A percentile compares a stretch with the other conserved stretches of the same genome.
These are phyloP conservation scores for Alligator mississippiensis DNA, from an alignment of 2,113 vertebrate genomes.

Conservation along the genomic window DNA sequence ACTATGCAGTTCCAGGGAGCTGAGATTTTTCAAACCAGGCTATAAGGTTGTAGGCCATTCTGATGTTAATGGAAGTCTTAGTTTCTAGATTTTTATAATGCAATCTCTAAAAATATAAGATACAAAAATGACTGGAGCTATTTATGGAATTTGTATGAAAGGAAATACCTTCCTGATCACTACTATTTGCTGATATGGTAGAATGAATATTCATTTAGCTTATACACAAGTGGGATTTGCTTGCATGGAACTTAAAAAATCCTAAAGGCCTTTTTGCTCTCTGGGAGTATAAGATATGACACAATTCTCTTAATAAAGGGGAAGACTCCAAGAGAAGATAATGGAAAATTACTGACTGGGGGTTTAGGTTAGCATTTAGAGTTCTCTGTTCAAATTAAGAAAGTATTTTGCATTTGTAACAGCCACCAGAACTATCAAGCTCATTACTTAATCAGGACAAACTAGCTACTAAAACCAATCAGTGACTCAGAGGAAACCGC, in stretches of 20 bases:
- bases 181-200: neutral
- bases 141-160: neutral
- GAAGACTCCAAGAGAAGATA: constrained; percentile 18
- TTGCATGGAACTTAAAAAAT: constrained; percentile 29
- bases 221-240: neutral
- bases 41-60: neutral
- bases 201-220: neutral
- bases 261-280: constrained; percentile 23
- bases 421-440: constrained; percentile 7
- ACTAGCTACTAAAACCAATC: constrained; percentile 34
- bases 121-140: neutral
- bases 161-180: neutral
- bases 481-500: constrained; percentile 3
- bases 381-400: neutral
- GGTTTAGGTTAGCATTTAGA: constrained; percentile 44
- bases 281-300: constrained; percentile 25
- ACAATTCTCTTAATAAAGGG: constrained; percentile 28
- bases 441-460: constrained; percentile 38
- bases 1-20: neutral
- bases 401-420: constrained; percentile 28
- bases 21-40: neutral
- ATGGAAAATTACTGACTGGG: neutral
- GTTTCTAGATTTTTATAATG: neutral
- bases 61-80: neutral
- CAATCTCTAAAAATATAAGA: neutral